These are phyloP conservation scores for Isichthys henryi DNA, from an alignment of 2,113 vertebrate species.

Conservation along the genomic window DNA sequence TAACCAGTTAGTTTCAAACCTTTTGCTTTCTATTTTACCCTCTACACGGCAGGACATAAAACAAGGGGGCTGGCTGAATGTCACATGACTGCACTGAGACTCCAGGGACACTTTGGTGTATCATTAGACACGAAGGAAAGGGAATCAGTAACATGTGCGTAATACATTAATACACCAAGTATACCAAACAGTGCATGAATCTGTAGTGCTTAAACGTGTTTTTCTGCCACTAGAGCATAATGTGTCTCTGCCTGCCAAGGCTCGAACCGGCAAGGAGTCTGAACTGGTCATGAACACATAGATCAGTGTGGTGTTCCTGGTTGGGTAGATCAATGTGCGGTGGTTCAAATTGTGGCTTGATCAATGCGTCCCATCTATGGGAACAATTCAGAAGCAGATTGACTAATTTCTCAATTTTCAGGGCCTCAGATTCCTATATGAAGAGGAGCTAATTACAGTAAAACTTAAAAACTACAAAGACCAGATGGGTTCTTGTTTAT, in stretches of 20 bases:
- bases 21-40: neutral
- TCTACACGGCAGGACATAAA: neutral
- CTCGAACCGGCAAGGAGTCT: neutral
- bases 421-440: slow-evolving; percentile 2
- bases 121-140: neutral
- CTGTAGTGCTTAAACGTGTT: neutral
- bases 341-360: neutral
- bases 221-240: neutral
- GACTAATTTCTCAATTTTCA: neutral
- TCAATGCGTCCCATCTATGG: neutral
- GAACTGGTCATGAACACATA: neutral
- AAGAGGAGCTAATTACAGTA: neutral
- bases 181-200: neutral
- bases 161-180: neutral
- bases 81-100: neutral
- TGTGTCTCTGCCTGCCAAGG: neutral
- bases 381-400: slow-evolving; percentile 6
- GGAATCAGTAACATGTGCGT: neutral
- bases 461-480: neutral
- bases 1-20: neutral
- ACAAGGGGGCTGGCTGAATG: neutral
- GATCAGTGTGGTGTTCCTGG: neutral
- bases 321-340: neutral
- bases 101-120: neutral
- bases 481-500: neutral